Evolutionary conservation across 2,113 vertebrate species (phyloP).

Genomic region (Nyctereutes procyonoides): DNA sequence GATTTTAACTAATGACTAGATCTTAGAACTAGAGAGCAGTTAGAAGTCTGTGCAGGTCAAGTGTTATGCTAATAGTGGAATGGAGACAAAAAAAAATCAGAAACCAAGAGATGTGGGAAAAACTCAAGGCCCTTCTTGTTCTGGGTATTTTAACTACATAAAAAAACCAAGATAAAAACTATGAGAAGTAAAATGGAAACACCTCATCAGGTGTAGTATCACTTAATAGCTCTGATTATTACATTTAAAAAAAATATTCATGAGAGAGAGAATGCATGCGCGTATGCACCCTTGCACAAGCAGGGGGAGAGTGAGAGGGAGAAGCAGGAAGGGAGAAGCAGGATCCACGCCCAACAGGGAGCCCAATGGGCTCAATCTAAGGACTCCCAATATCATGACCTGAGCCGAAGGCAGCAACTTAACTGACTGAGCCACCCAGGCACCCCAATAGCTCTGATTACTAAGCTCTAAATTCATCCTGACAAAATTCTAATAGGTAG

Average conservation of each 20-base stretch:
- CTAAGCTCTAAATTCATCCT: background rate
- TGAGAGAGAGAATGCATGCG: no score
- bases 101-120: constrained; percentile 15
- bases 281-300: no score
- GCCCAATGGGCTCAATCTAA: no score
- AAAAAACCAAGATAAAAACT: constrained; percentile 10
- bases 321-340: no score
- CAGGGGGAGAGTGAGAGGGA: no score
- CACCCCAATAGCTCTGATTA: background rate
- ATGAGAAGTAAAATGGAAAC: background rate
- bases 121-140: background rate
- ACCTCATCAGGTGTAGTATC: background rate
- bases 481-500: background rate
- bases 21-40: background rate
- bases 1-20: constrained; percentile 30
- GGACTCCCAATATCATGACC: no score
- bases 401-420: no score
- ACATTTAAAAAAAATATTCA: no score
- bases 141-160: background rate
- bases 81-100: constrained; percentile 3
- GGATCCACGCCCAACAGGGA: no score
- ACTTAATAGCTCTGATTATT: background rate
- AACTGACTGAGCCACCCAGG: no score
- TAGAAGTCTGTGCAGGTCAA: background rate
- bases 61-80: background rate